Evolutionary conservation across 2,888 invertebrate species (phyloP).

Genomic region (Glyphotaelius pellucidus): DNA sequence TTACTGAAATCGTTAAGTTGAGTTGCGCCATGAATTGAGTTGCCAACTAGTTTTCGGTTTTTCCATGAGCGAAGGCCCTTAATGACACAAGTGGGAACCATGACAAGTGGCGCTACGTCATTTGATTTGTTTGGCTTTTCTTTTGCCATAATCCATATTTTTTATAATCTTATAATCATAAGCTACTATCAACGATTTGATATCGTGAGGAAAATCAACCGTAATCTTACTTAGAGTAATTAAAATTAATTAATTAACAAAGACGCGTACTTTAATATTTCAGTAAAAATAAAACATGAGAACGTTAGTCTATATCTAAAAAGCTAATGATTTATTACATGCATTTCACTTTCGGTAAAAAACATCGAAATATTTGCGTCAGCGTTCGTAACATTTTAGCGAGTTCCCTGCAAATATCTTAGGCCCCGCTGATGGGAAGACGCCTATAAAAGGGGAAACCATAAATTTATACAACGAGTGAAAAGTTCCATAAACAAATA

Average conservation of each 20-base stretch:
- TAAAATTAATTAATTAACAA: neutral
- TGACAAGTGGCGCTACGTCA: no score
- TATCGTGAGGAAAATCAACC: neutral
- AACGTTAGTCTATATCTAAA: neutral
- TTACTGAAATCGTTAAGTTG: no score
- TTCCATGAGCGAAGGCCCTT: no score
- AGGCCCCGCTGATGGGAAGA: neutral
- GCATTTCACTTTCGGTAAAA: neutral
- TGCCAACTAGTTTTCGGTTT: no score
- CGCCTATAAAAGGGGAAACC: slow-evolving; percentile 12
- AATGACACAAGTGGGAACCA: no score
- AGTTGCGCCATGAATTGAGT: no score
- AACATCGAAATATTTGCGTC: neutral
- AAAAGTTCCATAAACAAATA: slow-evolving; percentile 29
- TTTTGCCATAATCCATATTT: no score
- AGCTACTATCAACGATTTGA: neutral
- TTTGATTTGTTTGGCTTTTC: no score
- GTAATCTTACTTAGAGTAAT: neutral
- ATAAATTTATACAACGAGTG: slow-evolving; percentile 11
- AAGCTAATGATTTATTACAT: neutral
- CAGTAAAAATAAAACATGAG: no score
- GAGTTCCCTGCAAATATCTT: neutral
- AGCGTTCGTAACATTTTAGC: neutral
- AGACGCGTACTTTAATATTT: no score
- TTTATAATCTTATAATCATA: no score